phyloP scores from a whole-genome alignment of 2,888 invertebrate species.

The Acanthosepion lycidas region DNA sequence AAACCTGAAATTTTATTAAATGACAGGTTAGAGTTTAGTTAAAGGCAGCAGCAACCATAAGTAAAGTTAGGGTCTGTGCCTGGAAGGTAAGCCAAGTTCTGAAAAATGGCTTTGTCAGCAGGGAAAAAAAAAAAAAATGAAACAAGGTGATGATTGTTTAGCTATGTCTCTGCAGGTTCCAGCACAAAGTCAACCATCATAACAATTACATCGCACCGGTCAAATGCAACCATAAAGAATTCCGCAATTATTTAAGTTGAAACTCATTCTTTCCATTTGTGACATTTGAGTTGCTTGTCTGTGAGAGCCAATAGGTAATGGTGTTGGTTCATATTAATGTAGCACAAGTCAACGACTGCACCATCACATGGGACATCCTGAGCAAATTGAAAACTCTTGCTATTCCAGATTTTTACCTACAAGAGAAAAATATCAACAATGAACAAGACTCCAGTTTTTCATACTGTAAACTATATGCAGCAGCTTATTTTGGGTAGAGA shows the following conservation, averaged over 20 bases:
- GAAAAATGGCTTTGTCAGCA: not conserved
- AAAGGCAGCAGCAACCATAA: too few relatives aligned
- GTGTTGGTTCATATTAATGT: slow-evolving; percentile 60
- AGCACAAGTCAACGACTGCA: slow-evolving; percentile 64
- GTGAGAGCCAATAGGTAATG: slow-evolving; percentile 65
- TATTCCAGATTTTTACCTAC: slow-evolving; percentile 70
- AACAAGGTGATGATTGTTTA: not conserved
- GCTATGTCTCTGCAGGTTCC: not conserved
- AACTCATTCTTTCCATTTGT: slow-evolving; percentile 58
- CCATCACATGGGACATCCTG: slow-evolving; percentile 63
- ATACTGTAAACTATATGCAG: too few relatives aligned
- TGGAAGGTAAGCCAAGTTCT: not conserved
- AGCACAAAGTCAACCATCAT: not conserved
- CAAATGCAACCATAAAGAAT: not conserved
- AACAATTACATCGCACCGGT: not conserved
- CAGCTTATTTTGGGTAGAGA: too few relatives aligned
- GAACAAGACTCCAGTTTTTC: too few relatives aligned
- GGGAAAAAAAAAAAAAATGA: not conserved
- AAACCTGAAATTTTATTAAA: too few relatives aligned
- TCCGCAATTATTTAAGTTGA: not conserved
- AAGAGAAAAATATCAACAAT: slow-evolving; percentile 47
- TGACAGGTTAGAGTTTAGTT: too few relatives aligned
- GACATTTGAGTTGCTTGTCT: slow-evolving; percentile 65
- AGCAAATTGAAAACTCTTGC: slow-evolving; percentile 61
- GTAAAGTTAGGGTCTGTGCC: not conserved